Percentiles rank a stretch among this genome's conserved stretches.
phyloP scores from a whole-genome alignment of 2,888 invertebrate species.

The Pristionchus entomophagus region DNA sequence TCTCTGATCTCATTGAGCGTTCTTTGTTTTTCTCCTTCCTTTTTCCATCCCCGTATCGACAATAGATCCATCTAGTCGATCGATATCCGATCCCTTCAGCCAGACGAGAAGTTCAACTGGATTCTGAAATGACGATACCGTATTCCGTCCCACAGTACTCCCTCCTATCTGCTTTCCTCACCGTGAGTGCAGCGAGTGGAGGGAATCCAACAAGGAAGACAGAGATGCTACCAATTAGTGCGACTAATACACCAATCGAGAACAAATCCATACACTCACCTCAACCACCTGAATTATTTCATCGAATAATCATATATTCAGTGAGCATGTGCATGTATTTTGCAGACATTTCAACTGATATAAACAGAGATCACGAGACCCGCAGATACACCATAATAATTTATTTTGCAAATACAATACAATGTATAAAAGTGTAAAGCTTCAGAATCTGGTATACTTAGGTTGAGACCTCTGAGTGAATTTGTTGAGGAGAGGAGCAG shows the following conservation, averaged over 20 bases:
- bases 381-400: not conserved
- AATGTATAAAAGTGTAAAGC: slow-evolving; percentile 10
- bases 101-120: not conserved
- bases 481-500: not conserved
- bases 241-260: not conserved
- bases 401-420: not conserved
- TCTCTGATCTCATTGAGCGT: slow-evolving; percentile 31
- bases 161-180: not conserved
- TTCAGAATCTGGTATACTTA: not conserved
- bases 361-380: too few relatives aligned
- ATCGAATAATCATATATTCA: not conserved
- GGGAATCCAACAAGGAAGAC: not conserved
- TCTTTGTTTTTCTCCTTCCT: slow-evolving; percentile 27
- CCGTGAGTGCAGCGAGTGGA: not conserved
- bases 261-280: slow-evolving; percentile 13
- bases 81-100: slow-evolving; percentile 21
- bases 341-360: not conserved
- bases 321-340: too few relatives aligned
- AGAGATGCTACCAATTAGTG: not conserved
- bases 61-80: not conserved
- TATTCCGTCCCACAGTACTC: not conserved
- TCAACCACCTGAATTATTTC: not conserved
- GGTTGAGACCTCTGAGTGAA: not conserved
- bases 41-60: not conserved
- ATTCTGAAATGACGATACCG: not conserved